These are phyloP conservation scores for Myotis myotis DNA, from an alignment of 2,797 vertebrate species.

Conservation along the genomic window DNA sequence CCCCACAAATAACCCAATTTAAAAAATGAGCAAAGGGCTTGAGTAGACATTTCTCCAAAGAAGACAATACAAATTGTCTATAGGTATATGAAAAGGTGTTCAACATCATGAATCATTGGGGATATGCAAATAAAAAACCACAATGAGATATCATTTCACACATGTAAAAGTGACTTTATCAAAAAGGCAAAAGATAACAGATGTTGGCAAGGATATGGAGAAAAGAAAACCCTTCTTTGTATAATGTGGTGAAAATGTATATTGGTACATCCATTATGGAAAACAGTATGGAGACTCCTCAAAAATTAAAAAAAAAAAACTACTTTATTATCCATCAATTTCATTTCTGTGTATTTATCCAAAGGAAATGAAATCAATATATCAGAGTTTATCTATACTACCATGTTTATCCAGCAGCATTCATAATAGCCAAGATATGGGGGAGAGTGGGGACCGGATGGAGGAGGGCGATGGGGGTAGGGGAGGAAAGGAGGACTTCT, in stretches of 20 bases:
- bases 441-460: too few relatives aligned
- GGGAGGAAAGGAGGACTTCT: too few relatives aligned
- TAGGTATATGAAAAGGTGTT: background rate
- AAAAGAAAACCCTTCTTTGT: background rate
- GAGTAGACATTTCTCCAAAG: background rate
- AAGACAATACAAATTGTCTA: background rate
- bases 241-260: background rate
- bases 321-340: background rate
- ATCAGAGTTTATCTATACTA: background rate
- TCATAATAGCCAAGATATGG: background rate
- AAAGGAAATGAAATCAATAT: background rate
- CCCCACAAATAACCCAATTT: background rate
- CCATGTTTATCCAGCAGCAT: background rate
- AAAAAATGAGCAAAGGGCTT: background rate
- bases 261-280: background rate
- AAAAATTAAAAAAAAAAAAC: background rate
- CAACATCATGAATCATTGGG: background rate
- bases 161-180: background rate
- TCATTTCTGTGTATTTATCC: background rate
- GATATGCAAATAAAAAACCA: background rate
- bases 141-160: background rate
- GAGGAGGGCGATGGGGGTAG: too few relatives aligned
- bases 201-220: background rate
- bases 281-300: background rate
- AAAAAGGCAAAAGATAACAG: background rate